Evolutionary conservation across 2,888 invertebrate genomes (phyloP), one percentile per base, ranked within the genome.

Genomic region (Drosophila kuntzei): DNA sequence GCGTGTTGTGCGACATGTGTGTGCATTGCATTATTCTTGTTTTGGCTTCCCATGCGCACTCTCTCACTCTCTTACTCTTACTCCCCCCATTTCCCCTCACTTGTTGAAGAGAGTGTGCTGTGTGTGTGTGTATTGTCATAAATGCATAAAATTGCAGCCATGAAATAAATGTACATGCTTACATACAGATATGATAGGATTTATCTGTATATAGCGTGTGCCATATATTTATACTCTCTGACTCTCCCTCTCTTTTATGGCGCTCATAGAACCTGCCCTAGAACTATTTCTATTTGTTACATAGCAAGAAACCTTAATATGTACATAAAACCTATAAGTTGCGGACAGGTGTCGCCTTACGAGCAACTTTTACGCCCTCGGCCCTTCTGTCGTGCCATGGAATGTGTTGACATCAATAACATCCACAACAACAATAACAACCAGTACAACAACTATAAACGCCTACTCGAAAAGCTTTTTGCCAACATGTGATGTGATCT

Each of bases 61-160:
- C 66, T 64, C 69, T 66, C 78, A 54, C 36, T 51, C 57, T 60
- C 60, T 44, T 54, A 53, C 67, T 44, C 60, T 51, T 39, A 57
- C 63, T 55, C 60, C 47, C 22, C 60, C 47, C 43, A 12, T 2
- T 39, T 4, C 43, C 14, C 11, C 9, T 3, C 37, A 18, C 14
- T 44, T 55, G 22, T 25, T 22, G 53, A 49, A 51, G 50, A 66
- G 64, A 59, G 80, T 53, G 66, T 14, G 80, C 80, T 87, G 44
- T 57, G 53, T 50, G 60, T 79, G 71, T 81, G 81, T 71, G 68
- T 64, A 66, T 68, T 71, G 76, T 76, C 79, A 84, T 87, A 89
- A 89, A 80, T 89, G 89, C 83, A 88, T 88, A 77, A 88, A 86
- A 77, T 66, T 85, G 87, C 86, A 85, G 22, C 73, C 77, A 71